phyloP scores from a whole-genome alignment of 2,797 vertebrate genomes.

The Catamblyrhynchus diadema region DNA sequence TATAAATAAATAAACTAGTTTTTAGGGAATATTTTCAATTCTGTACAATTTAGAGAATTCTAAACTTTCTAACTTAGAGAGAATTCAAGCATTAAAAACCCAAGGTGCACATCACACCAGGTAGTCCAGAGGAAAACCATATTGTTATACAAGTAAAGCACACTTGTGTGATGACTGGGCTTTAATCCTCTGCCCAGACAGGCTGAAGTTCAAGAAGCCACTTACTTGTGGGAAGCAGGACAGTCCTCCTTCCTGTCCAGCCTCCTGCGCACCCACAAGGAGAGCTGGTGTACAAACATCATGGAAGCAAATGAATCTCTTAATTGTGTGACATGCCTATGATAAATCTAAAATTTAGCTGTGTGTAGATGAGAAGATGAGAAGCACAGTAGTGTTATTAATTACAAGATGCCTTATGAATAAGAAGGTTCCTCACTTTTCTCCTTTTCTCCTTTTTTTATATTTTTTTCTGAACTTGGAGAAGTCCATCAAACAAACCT shows the following conservation, averaged over 20 bases:
- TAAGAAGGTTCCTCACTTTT: neutral
- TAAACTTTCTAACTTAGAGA: neutral
- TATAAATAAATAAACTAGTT: neutral
- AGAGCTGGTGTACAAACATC: neutral
- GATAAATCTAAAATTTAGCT: neutral
- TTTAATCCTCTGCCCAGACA: neutral
- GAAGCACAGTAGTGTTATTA: neutral
- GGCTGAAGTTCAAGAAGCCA: neutral
- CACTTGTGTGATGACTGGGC: neutral
- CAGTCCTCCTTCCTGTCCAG: neutral
- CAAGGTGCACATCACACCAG: neutral
- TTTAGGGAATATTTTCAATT: neutral
- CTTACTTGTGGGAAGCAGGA: neutral
- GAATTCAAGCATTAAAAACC: neutral
- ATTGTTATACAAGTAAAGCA: neutral
- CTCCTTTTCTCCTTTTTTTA: neutral
- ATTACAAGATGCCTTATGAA: neutral
- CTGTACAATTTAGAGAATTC: neutral
- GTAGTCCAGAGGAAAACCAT: neutral
- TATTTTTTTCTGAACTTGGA: neutral
- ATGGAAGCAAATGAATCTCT: neutral
- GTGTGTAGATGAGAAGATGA: neutral
- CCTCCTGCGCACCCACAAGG: neutral
- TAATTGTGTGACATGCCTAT: accelerated
- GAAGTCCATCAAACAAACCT: neutral